Conservation (phyloP, 23 tunicate genomes). For the Phallusia fumigata region DNA sequence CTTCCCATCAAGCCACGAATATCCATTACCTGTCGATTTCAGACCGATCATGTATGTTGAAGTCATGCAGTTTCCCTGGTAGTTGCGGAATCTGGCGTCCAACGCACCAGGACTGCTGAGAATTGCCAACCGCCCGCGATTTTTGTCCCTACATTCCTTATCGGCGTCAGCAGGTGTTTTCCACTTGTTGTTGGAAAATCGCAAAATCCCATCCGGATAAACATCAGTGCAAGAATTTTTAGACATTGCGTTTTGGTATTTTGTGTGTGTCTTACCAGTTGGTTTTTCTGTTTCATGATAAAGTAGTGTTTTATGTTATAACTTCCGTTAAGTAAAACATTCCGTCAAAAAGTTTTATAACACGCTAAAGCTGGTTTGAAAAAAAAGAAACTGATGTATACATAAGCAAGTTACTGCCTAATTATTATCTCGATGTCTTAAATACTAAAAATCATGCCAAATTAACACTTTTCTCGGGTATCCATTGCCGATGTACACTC, state of each 20-base stretch:
- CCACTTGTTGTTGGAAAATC: neutral
- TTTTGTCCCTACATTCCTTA: neutral
- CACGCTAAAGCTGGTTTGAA: no score
- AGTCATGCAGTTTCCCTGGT: neutral
- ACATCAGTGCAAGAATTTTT: neutral
- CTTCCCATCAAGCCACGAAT: neutral
- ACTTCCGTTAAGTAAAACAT: no score
- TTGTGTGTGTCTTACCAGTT: no score
- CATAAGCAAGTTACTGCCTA: no score
- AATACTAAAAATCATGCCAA: no score
- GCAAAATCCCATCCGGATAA: neutral
- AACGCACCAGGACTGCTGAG: neutral
- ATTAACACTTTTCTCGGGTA: no score
- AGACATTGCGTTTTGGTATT: neutral
- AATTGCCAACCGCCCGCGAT: neutral
- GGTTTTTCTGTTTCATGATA: no score
- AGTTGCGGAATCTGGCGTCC: neutral
- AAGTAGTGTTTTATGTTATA: no score
- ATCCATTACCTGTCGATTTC: neutral
- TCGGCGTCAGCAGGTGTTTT: neutral
- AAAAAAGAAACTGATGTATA: no score
- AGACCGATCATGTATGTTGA: neutral
- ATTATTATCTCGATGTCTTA: no score
- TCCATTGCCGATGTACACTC: no score
- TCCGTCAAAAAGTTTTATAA: no score